A percentile compares a stretch with the other conserved stretches of the same genome.
phyloP scores from a whole-genome alignment of 2,797 vertebrate genomes.

The Coluber constrictor region DNA sequence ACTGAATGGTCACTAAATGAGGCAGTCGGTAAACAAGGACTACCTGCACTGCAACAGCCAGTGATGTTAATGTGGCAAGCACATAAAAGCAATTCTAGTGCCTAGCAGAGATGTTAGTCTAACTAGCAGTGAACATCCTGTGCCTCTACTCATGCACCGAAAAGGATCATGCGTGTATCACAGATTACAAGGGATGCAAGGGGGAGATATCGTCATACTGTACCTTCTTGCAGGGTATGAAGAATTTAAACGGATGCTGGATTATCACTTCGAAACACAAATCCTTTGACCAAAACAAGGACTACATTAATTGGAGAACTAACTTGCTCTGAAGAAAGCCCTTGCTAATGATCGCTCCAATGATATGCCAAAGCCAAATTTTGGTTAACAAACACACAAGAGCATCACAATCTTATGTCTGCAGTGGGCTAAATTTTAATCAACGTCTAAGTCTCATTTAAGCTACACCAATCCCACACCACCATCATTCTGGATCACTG shows the following conservation, averaged over 20 bases:
- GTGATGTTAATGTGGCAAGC: neutral
- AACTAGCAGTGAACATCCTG: neutral
- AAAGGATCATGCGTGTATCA: slow-evolving; percentile 3
- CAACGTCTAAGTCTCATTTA: neutral
- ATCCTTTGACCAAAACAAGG: slow-evolving; percentile 51
- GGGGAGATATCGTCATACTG: slow-evolving; percentile 6
- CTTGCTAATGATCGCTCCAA: neutral
- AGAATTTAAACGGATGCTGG: slow-evolving; percentile 27
- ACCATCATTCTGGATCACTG: neutral
- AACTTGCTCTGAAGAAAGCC: neutral
- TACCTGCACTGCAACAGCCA: neutral
- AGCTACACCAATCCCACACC: neutral
- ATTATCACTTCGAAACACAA: slow-evolving; percentile 44
- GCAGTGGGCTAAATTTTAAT: neutral
- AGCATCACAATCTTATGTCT: neutral
- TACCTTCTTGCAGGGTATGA: slow-evolving; percentile 28
- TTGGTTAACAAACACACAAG: neutral
- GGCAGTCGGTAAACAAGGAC: neutral
- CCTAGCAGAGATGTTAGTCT: neutral
- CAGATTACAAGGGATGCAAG: neutral
- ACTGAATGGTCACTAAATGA: neutral
- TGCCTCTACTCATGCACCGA: neutral
- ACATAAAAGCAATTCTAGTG: neutral
- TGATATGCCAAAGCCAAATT: neutral
- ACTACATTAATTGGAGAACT: neutral